Conservation (phyloP, 2,113 vertebrate species). For the Trogon melanurus region DNA sequence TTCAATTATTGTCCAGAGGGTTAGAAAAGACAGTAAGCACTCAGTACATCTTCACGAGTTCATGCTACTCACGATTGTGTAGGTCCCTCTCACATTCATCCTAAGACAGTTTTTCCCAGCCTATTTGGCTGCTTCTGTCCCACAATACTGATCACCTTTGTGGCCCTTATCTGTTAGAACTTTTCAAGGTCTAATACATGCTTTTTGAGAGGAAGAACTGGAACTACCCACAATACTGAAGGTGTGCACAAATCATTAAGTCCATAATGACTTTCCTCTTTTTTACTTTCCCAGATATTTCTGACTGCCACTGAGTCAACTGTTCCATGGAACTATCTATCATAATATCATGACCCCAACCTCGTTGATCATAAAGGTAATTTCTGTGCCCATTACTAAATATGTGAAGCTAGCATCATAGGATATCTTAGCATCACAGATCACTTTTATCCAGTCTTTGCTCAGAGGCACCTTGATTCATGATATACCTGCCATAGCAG, state of each 20-base stretch:
- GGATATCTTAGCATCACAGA: neutral
- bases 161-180: neutral
- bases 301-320: neutral
- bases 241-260: neutral
- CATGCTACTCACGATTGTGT: neutral
- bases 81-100: neutral
- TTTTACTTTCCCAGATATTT: neutral
- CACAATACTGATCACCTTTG: neutral
- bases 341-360: neutral
- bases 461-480: neutral
- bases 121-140: neutral
- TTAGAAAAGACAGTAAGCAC: neutral
- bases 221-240: neutral
- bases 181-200: neutral
- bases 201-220: neutral
- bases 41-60: neutral
- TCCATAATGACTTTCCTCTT: neutral
- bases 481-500: neutral
- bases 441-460: neutral
- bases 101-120: neutral
- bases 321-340: neutral
- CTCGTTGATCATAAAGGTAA: neutral
- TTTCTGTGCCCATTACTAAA: neutral
- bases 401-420: neutral
- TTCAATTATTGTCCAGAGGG: neutral